phyloP scores from a whole-genome alignment of 2,797 vertebrate genomes.

The Mus minutoides region DNA sequence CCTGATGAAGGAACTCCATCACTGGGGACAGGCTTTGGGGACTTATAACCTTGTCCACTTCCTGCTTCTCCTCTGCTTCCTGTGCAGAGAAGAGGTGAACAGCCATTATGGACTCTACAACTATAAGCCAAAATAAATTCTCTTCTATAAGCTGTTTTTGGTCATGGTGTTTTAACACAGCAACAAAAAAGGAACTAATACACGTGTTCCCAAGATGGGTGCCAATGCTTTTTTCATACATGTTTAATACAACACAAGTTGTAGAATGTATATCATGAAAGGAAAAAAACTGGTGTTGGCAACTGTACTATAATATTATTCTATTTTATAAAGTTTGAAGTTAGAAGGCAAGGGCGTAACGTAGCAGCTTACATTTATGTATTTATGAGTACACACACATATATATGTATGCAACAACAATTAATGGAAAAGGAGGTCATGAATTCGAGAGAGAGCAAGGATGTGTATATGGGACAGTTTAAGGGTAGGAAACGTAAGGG shows the following conservation, averaged over 20 bases:
- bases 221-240: background rate
- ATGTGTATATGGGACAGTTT: too few species aligned
- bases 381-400: background rate
- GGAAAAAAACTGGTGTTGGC: constrained; percentile 80
- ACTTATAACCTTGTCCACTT: background rate
- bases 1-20: background rate
- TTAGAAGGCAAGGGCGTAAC: constrained; percentile 3
- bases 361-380: background rate
- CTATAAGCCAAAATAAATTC: background rate
- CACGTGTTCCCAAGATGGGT: background rate
- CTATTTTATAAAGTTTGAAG: constrained; percentile 82
- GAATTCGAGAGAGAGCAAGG: background rate
- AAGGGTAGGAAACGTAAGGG: too few species aligned
- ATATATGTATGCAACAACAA: background rate
- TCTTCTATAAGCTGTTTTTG: background rate
- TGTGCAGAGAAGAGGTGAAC: background rate
- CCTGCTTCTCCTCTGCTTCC: background rate
- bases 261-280: background rate
- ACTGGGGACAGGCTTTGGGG: too few species aligned
- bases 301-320: constrained; percentile 70
- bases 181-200: background rate
- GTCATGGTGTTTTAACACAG: background rate
- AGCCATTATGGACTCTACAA: background rate
- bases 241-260: background rate
- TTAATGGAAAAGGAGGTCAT: background rate